These are phyloP conservation scores for Thalassaphorura encarpata DNA, from an alignment of 1,140 invertebrate species.

Conservation along the genomic window DNA sequence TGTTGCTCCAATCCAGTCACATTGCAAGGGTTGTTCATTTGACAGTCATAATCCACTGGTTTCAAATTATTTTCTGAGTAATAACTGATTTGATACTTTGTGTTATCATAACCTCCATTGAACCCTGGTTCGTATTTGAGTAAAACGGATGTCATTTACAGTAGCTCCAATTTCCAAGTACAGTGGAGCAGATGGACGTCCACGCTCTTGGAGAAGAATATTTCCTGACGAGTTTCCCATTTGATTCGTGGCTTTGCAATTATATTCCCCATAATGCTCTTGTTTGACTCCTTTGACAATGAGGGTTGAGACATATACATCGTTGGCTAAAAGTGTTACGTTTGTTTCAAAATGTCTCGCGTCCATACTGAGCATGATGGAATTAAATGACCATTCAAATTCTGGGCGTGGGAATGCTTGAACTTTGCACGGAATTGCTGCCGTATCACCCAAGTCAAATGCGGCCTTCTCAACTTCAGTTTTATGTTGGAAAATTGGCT, in stretches of 20 bases:
- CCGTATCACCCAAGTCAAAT: conserved; percentile 68
- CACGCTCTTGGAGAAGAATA: conserved; percentile 70
- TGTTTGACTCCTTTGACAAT: conserved; percentile 63
- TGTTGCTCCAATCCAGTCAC: conserved; percentile 71
- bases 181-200: conserved; percentile 68
- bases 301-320: conserved; percentile 70
- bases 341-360: conserved; percentile 72
- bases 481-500: conserved; percentile 29
- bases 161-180: conserved; percentile 56
- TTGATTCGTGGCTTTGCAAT: conserved; percentile 67
- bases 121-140: conserved; percentile 77
- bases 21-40: conserved; percentile 73
- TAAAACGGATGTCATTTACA: conserved; percentile 60
- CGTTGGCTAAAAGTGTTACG: conserved; percentile 65
- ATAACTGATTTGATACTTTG: conserved; percentile 21
- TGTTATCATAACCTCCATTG: conserved; percentile 50
- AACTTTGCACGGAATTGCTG: conserved; percentile 74
- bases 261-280: conserved; percentile 80
- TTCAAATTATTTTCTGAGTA: conserved; percentile 34
- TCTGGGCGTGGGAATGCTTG: conserved; percentile 84
- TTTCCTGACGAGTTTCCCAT: conserved; percentile 55
- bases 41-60: conserved; percentile 62
- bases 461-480: conserved; percentile 49
- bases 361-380: conserved; percentile 54
- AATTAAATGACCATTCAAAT: conserved; percentile 81